Conservation (phyloP, 2,888 invertebrate species). For the Chaitophorus viminalis region DNA sequence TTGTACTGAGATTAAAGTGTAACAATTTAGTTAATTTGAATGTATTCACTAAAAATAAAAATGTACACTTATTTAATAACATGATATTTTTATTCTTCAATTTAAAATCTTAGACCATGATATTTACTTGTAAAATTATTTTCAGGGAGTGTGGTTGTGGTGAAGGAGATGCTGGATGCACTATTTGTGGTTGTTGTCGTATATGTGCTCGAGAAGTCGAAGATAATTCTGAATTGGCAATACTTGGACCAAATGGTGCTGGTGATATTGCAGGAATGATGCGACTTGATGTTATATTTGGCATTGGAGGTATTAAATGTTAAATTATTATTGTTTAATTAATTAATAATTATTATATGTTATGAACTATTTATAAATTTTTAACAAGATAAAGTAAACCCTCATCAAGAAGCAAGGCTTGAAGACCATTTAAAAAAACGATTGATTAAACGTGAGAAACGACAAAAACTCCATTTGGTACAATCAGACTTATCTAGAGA, state of each 20-base stretch:
- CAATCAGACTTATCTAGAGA: slow-evolving; percentile 18
- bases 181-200: slow-evolving; percentile 90
- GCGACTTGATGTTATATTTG: slow-evolving; percentile 71
- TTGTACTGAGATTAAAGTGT: too few relatives aligned
- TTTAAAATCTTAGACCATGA: not conserved
- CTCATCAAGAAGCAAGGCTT: slow-evolving; percentile 71
- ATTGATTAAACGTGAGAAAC: slow-evolving; percentile 71
- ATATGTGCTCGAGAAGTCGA: slow-evolving; percentile 81
- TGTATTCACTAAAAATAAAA: not conserved
- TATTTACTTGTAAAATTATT: slow-evolving; percentile 63
- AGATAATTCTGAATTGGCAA: slow-evolving; percentile 70
- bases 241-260: slow-evolving; percentile 69
- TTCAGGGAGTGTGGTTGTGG: slow-evolving; percentile 92
- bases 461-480: slow-evolving; percentile 66
- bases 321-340: not conserved
- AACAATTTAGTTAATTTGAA: not conserved
- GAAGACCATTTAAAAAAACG: slow-evolving; percentile 73
- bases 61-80: not conserved
- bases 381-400: slow-evolving; percentile 65
- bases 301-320: slow-evolving; percentile 65
- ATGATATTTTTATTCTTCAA: not conserved
- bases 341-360: not conserved
- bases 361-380: slow-evolving; percentile 19
- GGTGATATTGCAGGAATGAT: slow-evolving; percentile 72
- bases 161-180: slow-evolving; percentile 93